Base-by-base conservation (phyloP, 2,113 vertebrate species). In the Cyprinus carpio region DNA sequence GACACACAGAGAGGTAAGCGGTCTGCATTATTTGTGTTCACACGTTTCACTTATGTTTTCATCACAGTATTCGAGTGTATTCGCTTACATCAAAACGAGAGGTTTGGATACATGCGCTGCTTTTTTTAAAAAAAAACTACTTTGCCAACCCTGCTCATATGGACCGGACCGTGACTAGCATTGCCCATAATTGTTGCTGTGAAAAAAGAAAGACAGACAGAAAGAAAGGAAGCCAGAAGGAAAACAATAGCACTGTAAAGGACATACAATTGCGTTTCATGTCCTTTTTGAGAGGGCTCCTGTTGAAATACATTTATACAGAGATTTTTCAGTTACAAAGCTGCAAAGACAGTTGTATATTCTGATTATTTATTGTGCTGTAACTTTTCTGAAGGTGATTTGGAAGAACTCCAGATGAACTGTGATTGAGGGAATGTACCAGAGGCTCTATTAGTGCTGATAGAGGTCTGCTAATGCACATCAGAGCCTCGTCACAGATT, bases 1-100 rank as follows among this genome's bases (percentile, higher is more conserved):
- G 78, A 83, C 84, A 85, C 29, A 75, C 72, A 27, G 12, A 34
- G 51, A 87, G 90, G 90, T 91, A 89, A 89, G 88, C 29, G 34
- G 8, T 62, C 31, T 67, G 67, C 34, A 37, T n/a, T 23, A n/a
- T 51, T 37, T 43, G 31, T 62, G 13, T 29, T 60, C 12, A 16
- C 27, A 2, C 65, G 46, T 76, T 43, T 60, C 67, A 75, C 20
- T 46, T 6, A 25, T 12, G 16, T 67, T 16, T 54, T 46, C 16
- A 69, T 4, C 25, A 18, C 5, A 51, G 13, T 49, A 1, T 13
- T 54, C 40, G n/a, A 43, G 12, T 25, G 16, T n/a, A 78, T 62
- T 7, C 11, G 46, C 27, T 20, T 10, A 9, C n/a, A 23, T 7
- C 12, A 75, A 20, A 71, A 46, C 25, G 25, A 29, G n/a, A 18